A percentile compares a stretch with the other conserved stretches of the same genome.
These are phyloP conservation scores for Hucho hucho DNA, from an alignment of 2,113 vertebrate species.

Conservation along the genomic window DNA sequence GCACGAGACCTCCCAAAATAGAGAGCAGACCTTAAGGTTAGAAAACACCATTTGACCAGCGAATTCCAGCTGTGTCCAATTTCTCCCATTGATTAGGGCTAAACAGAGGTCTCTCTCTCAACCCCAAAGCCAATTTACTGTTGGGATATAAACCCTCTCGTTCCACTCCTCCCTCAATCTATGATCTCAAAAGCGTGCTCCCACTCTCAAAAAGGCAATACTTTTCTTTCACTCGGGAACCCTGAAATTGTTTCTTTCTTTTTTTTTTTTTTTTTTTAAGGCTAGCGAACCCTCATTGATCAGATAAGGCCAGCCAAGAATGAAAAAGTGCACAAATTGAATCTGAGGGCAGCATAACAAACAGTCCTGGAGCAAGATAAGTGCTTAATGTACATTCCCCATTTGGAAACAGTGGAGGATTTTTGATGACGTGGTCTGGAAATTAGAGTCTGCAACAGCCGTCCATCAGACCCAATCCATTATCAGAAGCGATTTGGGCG, in stretches of 20 bases:
- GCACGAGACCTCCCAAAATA: constrained; percentile 24
- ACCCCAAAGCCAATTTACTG: constrained; percentile 48
- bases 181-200: constrained; percentile 43
- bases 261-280: constrained; percentile 19
- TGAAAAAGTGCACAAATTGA: constrained; percentile 28
- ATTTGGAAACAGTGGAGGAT: constrained; percentile 38
- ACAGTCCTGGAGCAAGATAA: constrained; percentile 23
- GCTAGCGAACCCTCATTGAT: constrained; percentile 45
- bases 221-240: constrained; percentile 28
- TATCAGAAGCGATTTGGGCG: constrained; percentile 19
- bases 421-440: constrained; percentile 32
- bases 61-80: constrained; percentile 57
- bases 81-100: constrained; percentile 51
- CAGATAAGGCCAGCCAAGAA: constrained; percentile 40
- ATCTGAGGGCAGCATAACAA: constrained; percentile 42
- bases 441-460: constrained; percentile 13
- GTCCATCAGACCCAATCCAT: constrained; percentile 29
- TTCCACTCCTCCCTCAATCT: constrained; percentile 28
- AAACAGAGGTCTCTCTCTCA: constrained; percentile 53
- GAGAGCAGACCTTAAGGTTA: constrained; percentile 19
- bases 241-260: constrained; percentile 46
- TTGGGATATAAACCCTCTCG: constrained; percentile 48
- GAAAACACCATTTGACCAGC: constrained; percentile 43
- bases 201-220: constrained; percentile 40
- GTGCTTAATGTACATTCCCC: constrained; percentile 23